Evolutionary conservation across 2,113 vertebrate species (phyloP), one percentile per base, ranked within the genome.

Genomic region (Anoura caudifer): DNA sequence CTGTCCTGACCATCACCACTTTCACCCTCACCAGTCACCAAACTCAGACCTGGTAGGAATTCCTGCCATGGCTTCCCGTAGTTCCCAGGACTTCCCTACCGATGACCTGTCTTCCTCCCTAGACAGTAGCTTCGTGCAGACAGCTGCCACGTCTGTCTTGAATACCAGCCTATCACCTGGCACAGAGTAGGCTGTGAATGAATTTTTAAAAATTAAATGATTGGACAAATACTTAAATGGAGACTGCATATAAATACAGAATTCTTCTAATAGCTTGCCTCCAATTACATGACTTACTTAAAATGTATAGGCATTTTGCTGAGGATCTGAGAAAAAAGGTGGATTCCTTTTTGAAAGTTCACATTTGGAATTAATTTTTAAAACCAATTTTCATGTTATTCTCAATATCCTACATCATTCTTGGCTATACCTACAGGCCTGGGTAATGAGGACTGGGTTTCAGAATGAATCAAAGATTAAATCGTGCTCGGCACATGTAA

Each of bases 401-500:
- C 87, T 90, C 75, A 56, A 70, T 77, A 61, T 41, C 43, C 95
- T 41, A 52, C 77, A 76, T 92, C 69, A 31, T 88, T 59, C 67
- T 69, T 41, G 50, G 52, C 86, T 96, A 31, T 31, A 80, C 80
- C 91, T 87, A 56, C 56, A 94, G 90, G 36, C 45, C 13, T 26
- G 43, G 45, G 65, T 97, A 94, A 96, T 70, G 83, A 96, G 91
- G 75, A 95, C 52, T 87, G 76, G 86, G n/a, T 47, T 54, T 95
- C 77, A n/a, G 85, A 93, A 89, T 95, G 73, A 86, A 86, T 47
- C 79, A 70, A 95, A 96, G 86, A 96, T 94, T 96, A 97, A 95
- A 92, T 97, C 89, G 80, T 31, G 76, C n/a, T 94, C 77, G 12
- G 26, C 0, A 0, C 28, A 16, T 54, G 31, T 83, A 90, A 96